phyloP scores from a whole-genome alignment of 2,113 vertebrate species.

The Clinocottus analis region DNA sequence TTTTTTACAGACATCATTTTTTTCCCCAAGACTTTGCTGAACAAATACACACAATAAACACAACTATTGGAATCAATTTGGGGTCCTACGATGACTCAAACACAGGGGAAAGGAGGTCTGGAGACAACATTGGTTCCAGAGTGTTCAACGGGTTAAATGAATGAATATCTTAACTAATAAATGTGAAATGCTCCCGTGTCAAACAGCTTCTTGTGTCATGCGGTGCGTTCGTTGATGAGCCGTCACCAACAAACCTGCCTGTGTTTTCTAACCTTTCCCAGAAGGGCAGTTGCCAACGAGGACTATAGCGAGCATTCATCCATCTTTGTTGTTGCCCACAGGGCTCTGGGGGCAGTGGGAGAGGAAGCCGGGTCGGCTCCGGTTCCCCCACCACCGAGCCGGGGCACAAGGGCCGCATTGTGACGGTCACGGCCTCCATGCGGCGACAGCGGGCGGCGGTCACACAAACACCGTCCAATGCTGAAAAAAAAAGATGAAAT shows the following conservation, averaged over 20 bases:
- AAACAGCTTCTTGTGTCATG: constrained; percentile 31
- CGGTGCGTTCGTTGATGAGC: constrained; percentile 14
- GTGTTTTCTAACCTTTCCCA: constrained; percentile 55
- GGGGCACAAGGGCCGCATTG: constrained; percentile 76
- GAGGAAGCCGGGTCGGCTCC: constrained; percentile 61
- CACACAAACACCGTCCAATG: constrained; percentile 69
- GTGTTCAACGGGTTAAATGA: no score
- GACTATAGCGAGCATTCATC: constrained; percentile 62
- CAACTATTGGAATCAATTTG: no score
- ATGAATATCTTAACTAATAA: neutral
- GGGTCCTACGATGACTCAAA: no score
- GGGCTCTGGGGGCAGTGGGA: constrained; percentile 44
- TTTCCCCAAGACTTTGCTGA: no score
- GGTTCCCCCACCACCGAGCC: constrained; percentile 21
- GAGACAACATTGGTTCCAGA: no score
- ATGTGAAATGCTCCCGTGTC: constrained; percentile 1
- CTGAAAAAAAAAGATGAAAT: constrained; percentile 75
- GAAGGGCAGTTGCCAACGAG: constrained; percentile 41
- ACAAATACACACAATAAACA: no score
- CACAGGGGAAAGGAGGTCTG: no score
- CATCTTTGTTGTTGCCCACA: constrained; percentile 59
- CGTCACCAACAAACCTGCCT: constrained; percentile 52
- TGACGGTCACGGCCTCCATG: constrained; percentile 49
- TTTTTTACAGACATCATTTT: no score
- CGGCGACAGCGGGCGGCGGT: constrained; percentile 65